These are phyloP conservation scores for Trematocara marginatum DNA, from an alignment of 2,113 vertebrate genomes.

Conservation along the genomic window DNA sequence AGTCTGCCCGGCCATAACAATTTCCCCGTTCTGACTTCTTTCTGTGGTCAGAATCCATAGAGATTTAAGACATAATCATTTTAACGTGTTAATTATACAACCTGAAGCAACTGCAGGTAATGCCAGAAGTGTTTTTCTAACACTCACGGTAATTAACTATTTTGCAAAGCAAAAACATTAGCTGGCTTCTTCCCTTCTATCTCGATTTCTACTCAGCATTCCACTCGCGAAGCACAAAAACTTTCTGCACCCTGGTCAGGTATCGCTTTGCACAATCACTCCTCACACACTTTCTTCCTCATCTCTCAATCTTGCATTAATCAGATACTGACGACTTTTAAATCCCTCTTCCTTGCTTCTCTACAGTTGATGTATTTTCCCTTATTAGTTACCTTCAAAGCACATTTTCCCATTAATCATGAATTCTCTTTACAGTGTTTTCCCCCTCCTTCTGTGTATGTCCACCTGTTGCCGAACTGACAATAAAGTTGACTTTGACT, in stretches of 20 bases:
- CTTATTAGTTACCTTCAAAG: background rate
- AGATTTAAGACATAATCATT: background rate
- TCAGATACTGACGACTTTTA: background rate
- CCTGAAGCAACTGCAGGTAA: background rate
- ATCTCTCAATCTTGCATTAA: background rate
- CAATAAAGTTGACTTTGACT: background rate
- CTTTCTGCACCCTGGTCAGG: background rate
- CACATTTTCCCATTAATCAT: background rate
- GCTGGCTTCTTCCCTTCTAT: background rate
- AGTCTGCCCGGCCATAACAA: background rate
- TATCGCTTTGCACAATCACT: background rate
- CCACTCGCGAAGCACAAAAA: background rate
- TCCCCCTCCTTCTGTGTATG: background rate
- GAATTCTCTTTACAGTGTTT: background rate
- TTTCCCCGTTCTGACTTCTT: background rate
- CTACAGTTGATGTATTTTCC: background rate
- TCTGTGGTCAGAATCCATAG: background rate
- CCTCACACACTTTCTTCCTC: background rate
- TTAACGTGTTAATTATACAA: background rate
- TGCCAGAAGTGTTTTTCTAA: background rate
- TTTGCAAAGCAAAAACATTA: background rate
- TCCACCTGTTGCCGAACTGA: background rate
- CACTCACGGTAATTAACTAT: background rate
- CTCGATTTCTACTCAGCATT: background rate
- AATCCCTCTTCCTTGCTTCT: background rate